Conservation (phyloP, 2,113 vertebrate species). For the Semnornis frantzii region DNA sequence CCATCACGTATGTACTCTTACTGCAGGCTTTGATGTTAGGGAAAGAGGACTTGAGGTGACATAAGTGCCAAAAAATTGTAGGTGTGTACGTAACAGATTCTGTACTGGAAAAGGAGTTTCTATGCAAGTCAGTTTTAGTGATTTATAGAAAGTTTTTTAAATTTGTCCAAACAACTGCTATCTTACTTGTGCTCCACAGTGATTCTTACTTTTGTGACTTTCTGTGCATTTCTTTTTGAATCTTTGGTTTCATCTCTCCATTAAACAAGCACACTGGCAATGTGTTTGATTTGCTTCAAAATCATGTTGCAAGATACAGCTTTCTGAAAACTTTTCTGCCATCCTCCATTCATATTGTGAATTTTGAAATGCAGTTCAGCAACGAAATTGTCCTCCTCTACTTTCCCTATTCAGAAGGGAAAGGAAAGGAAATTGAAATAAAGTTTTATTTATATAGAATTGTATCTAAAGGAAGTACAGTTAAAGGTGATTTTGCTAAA, state of each 20-base stretch:
- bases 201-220: background rate
- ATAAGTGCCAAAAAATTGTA: background rate
- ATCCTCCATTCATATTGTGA: background rate
- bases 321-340: background rate
- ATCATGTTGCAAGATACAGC: background rate
- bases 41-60: background rate
- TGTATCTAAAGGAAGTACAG: background rate
- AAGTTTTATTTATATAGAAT: background rate
- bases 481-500: slow-evolving; percentile 18
- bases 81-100: background rate
- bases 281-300: background rate
- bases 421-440: slow-evolving; percentile 2
- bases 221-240: background rate
- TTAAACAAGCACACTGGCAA: background rate
- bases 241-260: background rate
- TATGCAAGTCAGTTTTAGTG: fast-evolving
- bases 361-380: slow-evolving; percentile 25
- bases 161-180: background rate
- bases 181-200: background rate
- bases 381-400: background rate
- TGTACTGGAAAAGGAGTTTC: background rate
- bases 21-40: background rate
- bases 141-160: background rate
- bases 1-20: background rate
- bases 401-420: background rate